These are phyloP conservation scores for Oligia latruncula DNA, from an alignment of 2,888 invertebrate genomes.

Conservation along the genomic window DNA sequence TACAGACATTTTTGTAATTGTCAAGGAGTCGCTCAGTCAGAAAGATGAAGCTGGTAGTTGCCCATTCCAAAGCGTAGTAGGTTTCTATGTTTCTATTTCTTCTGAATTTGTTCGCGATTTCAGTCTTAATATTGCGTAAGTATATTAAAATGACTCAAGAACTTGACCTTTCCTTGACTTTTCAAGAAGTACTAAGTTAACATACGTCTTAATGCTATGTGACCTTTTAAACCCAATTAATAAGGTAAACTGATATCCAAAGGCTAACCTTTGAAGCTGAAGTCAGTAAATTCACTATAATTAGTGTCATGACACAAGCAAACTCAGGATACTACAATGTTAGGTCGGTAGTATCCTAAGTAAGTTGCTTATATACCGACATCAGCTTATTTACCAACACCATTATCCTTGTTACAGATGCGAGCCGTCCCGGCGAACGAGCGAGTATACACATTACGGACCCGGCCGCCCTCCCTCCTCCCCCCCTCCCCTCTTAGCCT, in stretches of 20 bases:
- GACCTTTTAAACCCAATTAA: not conserved
- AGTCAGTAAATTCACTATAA: not conserved
- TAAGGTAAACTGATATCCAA: constrained; percentile 5
- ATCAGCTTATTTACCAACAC: not conserved
- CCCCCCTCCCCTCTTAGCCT: constrained; percentile 87
- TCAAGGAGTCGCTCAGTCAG: not conserved
- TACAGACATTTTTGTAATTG: not conserved
- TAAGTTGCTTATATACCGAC: no score
- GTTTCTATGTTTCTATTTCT: no score
- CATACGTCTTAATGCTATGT: not conserved
- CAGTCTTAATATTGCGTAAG: not conserved
- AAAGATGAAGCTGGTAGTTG: not conserved
- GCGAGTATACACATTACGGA: constrained; percentile 94
- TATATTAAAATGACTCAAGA: not conserved
- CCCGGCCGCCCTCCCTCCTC: constrained; percentile 92
- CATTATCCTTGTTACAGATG: constrained; percentile 82
- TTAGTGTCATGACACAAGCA: not conserved
- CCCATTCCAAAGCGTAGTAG: not conserved
- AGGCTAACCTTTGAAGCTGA: not conserved
- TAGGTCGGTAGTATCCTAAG: not conserved
- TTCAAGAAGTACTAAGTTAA: not conserved
- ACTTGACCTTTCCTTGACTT: not conserved
- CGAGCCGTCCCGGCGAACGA: constrained; percentile 94
- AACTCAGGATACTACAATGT: no score
- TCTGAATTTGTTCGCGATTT: not conserved